These are phyloP conservation scores for Glaucidium brasilianum DNA, from an alignment of 2,113 vertebrate species.

Conservation along the genomic window DNA sequence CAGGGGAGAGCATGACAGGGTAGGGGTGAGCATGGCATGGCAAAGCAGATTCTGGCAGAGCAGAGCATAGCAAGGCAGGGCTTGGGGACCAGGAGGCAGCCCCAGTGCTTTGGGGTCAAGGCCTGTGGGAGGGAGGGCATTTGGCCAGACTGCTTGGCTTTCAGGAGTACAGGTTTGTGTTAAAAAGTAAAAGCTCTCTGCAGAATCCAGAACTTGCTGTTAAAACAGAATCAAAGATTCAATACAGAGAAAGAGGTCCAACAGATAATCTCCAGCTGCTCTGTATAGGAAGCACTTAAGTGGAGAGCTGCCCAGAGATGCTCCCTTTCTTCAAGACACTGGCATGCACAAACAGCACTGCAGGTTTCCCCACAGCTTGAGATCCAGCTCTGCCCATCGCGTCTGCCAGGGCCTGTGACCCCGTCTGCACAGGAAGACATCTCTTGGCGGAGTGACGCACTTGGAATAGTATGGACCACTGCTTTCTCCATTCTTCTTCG, in stretches of 20 bases:
- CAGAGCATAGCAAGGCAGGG: not conserved
- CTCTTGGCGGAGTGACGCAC: not conserved
- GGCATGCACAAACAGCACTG: accelerated
- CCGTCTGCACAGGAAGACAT: not conserved
- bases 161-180: not conserved
- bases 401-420: slow-evolving; percentile 4
- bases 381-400: not conserved
- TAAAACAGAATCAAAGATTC: not conserved
- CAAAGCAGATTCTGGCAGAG: not conserved
- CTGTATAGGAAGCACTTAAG: not conserved
- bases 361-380: not conserved
- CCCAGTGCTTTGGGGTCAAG: not conserved
- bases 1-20: not conserved
- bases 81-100: not conserved
- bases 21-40: not conserved
- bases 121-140: not conserved
- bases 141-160: not conserved
- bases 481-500: slow-evolving; percentile 20
- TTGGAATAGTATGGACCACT: not conserved
- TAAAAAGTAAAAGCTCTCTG: not conserved
- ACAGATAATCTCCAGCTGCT: not conserved
- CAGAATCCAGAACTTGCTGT: not conserved
- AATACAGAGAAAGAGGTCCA: not conserved
- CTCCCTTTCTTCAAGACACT: not conserved
- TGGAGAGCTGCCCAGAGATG: not conserved